Base-by-base conservation (phyloP, 1,140 invertebrate genomes). In the Argopecten irradians region DNA sequence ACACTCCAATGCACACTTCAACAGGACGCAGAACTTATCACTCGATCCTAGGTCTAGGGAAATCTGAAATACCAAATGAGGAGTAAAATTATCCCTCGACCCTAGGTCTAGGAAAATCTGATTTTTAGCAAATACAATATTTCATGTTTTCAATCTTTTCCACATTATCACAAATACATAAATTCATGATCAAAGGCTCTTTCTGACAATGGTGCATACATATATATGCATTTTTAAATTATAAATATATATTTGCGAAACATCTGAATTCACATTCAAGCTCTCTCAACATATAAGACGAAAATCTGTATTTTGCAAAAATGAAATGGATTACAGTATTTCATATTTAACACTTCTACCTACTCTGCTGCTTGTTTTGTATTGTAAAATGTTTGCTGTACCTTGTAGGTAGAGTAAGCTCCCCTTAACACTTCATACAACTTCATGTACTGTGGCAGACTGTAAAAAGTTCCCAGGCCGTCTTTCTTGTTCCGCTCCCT, bases 381-480 rank as follows among this genome's bases (percentile, higher is more conserved):
- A 5, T 39, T 8, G 36, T 8, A 39, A 39, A 39, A 39, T 39
- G 36, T 39, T 39, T 39, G 34, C 35, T 91, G 19, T 93, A 97
- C 97, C 96, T 97, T 97, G 94, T 98, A 98, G 96, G 98, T 98
- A 0, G 96, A 96, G 95, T 98, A 97, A 8, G 97, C 97, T 89
- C 97, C 97, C 93, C 96, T 97, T 14, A 98, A 93, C 32, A 97
- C 96, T 28, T 97, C 97, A 93, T 97, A 97, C 32, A 98, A 95
- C 93, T 97, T 97, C 95, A 97, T 96, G 94, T 98, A 98, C 94
- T 98, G 97, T 0, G 97, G 97, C 28, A 96, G 96, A 85, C 96
- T 96, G 46, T 96, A 95, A 94, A 98, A 98, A 85, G 96, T 95
- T 19, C 97, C 97, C 34, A 96, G 95, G 7, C 96, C 93, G 87